phyloP scores from a whole-genome alignment of 2,113 vertebrate genomes.

The Nerophis ophidion region DNA sequence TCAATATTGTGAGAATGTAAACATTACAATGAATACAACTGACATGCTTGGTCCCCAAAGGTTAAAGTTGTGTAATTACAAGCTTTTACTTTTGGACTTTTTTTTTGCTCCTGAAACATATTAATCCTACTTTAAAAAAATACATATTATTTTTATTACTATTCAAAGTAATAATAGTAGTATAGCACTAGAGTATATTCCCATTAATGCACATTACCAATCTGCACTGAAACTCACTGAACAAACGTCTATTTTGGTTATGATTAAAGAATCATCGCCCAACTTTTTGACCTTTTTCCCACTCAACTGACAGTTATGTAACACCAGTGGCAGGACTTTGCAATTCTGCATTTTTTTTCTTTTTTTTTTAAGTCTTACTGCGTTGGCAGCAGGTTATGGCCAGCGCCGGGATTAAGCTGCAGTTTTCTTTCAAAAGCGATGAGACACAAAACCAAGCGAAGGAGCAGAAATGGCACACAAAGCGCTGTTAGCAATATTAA shows the following conservation, averaged over 20 bases:
- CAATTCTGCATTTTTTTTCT: slow-evolving; percentile 15
- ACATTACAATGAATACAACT: too few species aligned
- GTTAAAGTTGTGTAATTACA: too few species aligned
- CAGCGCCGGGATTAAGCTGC: slow-evolving; percentile 51
- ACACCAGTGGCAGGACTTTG: slow-evolving; percentile 39
- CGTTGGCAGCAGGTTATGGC: slow-evolving; percentile 22
- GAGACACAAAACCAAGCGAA: slow-evolving; percentile 23
- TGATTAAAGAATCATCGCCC: too few species aligned
- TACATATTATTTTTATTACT: too few species aligned
- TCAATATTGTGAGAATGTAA: too few species aligned
- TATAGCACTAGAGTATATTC: too few species aligned
- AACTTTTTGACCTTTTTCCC: neutral
- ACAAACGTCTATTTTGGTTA: neutral
- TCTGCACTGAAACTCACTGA: neutral
- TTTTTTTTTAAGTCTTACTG: slow-evolving; percentile 18
- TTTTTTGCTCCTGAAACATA: too few species aligned
- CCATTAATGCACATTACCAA: too few species aligned
- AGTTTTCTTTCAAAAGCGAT: slow-evolving; percentile 35
- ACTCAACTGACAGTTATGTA: slow-evolving; percentile 39
- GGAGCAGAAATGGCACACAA: slow-evolving; percentile 5
- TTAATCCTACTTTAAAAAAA: too few species aligned
- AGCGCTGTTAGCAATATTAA: slow-evolving; percentile 20
- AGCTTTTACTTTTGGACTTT: too few species aligned
- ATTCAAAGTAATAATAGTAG: too few species aligned
- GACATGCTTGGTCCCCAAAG: too few species aligned